These are phyloP conservation scores for Acropternis orthonyx DNA, from an alignment of 2,797 vertebrate species.

Conservation along the genomic window DNA sequence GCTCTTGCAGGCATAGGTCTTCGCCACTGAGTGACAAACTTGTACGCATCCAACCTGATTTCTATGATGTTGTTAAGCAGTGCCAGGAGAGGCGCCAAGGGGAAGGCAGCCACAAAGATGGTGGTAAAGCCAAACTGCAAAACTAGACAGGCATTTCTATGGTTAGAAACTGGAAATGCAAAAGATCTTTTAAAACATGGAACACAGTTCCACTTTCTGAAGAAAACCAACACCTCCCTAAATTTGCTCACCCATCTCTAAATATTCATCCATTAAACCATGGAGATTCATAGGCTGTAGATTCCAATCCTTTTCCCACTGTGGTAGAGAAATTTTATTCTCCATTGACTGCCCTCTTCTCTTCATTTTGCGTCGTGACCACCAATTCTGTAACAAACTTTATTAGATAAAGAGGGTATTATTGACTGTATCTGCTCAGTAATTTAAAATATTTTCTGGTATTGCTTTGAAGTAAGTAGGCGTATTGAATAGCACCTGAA, in stretches of 20 bases:
- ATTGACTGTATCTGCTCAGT: not conserved
- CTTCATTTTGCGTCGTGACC: constrained; percentile 96
- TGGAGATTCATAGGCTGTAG: constrained; percentile 98
- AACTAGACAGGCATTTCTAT: constrained; percentile 74
- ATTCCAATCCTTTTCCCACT: constrained; percentile 99
- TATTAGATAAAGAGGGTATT: constrained; percentile 1
- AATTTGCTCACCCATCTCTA: constrained; percentile 92
- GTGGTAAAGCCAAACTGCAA: constrained; percentile 99
- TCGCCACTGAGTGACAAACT: constrained; percentile 98
- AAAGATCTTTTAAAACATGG: not conserved
- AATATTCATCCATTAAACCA: constrained; percentile 95
- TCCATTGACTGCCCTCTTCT: constrained; percentile 84
- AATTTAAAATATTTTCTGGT: not conserved
- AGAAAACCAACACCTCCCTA: not conserved
- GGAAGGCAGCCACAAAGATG: constrained; percentile 98
- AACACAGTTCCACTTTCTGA: not conserved
- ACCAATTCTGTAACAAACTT: constrained; percentile 98
- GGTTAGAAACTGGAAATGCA: not conserved
- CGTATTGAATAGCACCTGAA: not conserved
- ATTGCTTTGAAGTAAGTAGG: not conserved
- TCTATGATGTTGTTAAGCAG: constrained; percentile 99
- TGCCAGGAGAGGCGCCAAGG: constrained; percentile 95
- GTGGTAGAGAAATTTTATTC: constrained; percentile 89
- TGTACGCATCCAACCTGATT: constrained; percentile 96
- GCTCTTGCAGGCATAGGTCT: constrained; percentile 96